phyloP scores from a whole-genome alignment of 2,113 vertebrate genomes.

The Muntiacus reevesi region DNA sequence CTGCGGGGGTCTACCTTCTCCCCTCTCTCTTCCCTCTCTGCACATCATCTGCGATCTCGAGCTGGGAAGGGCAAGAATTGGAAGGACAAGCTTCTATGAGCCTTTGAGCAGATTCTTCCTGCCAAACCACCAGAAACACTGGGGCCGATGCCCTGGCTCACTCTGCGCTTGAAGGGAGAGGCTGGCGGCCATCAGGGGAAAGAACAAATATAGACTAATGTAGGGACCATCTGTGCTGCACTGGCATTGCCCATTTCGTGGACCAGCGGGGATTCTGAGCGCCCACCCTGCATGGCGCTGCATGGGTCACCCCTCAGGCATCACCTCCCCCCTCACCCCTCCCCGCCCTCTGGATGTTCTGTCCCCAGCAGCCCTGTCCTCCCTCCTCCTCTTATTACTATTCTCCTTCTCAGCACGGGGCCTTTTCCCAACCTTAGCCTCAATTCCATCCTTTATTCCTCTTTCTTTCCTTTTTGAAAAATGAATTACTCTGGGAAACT shows the following conservation, averaged over 20 bases:
- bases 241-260: not conserved
- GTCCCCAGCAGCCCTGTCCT: not conserved
- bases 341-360: no score
- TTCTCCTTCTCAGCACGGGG: not conserved
- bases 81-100: not conserved
- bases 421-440: not conserved
- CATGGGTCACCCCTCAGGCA: not conserved
- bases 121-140: not conserved
- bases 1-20: not conserved
- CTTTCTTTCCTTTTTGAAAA: not conserved
- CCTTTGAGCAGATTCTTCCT: not conserved
- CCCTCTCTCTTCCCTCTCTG: not conserved
- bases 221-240: not conserved
- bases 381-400: not conserved
- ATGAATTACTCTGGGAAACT: not conserved
- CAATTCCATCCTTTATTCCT: not conserved
- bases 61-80: not conserved
- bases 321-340: not conserved
- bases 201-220: not conserved
- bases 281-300: rapidly evolving
- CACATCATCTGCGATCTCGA: not conserved
- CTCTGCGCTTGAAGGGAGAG: not conserved
- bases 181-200: not conserved
- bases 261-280: not conserved
- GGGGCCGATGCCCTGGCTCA: not conserved